phyloP scores from a whole-genome alignment of 1,140 invertebrate genomes.

The Prorops nasuta region DNA sequence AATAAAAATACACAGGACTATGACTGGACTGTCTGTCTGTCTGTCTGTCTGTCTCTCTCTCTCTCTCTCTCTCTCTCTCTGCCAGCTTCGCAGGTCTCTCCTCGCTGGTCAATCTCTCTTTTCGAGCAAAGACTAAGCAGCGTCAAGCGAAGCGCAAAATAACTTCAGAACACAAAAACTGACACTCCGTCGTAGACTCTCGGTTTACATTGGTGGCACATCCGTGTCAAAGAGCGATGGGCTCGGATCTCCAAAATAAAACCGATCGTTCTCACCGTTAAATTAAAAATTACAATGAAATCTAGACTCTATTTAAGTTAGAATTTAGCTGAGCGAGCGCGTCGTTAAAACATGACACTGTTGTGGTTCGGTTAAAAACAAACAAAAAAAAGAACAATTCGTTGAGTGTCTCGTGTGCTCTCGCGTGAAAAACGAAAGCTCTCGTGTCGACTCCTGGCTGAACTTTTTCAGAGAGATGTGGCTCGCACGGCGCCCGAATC shows the following conservation, averaged over 20 bases:
- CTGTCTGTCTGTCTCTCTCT: not conserved
- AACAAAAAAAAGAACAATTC: not conserved
- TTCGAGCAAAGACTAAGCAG: no score
- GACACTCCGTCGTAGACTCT: conserved; percentile 31
- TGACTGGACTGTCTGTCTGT: not conserved
- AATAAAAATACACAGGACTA: conserved; percentile 12
- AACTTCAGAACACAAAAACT: conserved; percentile 40
- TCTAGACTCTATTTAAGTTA: no score
- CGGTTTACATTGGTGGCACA: conserved; percentile 23
- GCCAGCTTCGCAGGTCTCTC: no score
- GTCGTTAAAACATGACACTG: not conserved
- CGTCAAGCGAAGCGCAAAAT: no score
- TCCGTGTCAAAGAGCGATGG: conserved; percentile 4
- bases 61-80: no score
- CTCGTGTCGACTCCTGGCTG: conserved; percentile 15
- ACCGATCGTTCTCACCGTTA: no score
- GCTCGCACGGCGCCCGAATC: conserved; percentile 41
- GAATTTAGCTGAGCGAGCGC: no score
- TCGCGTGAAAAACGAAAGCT: conserved; percentile 12
- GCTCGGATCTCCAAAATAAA: no score
- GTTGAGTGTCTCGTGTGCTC: not conserved
- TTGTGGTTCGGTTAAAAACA: not conserved
- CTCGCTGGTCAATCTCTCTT: no score
- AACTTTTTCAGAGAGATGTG: conserved; percentile 22
- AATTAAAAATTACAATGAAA: no score